A percentile compares a stretch with the other conserved stretches of the same genome.
These are phyloP conservation scores for Amblyraja radiata DNA, from an alignment of 2,797 vertebrate genomes.

Conservation along the genomic window DNA sequence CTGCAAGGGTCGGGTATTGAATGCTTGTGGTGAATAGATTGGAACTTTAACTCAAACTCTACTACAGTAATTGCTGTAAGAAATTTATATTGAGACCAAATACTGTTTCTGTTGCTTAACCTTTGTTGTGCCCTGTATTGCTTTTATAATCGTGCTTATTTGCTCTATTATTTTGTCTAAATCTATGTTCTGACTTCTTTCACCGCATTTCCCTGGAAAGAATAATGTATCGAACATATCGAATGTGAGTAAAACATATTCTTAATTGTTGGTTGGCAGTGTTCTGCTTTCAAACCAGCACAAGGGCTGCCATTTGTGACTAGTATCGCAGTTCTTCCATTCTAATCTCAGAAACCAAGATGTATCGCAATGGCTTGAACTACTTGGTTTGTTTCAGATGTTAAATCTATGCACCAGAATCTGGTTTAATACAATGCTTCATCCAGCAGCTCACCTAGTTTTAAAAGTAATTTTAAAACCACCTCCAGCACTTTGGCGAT, in stretches of 20 bases:
- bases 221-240: slow-evolving; percentile 99
- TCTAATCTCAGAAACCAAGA: background rate
- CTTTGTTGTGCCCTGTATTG: slow-evolving; percentile 38
- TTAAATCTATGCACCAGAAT: background rate
- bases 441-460: background rate
- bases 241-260: slow-evolving; percentile 87
- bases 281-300: background rate
- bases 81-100: background rate
- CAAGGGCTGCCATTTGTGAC: background rate
- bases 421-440: background rate
- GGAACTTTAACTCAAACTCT: background rate
- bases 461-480: no score
- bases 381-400: background rate
- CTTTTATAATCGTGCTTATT: slow-evolving; percentile 53
- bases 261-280: background rate
- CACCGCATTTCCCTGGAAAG: slow-evolving; percentile 91
- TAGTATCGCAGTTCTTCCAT: background rate
- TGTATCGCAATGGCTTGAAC: background rate
- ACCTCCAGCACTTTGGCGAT: background rate
- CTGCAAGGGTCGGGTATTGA: background rate
- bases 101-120: background rate
- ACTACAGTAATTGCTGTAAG: background rate
- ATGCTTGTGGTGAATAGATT: background rate
- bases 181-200: slow-evolving; percentile 80
- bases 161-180: slow-evolving; percentile 65